phyloP scores from a whole-genome alignment of 2,888 invertebrate genomes.

The Morpho helenor region DNA sequence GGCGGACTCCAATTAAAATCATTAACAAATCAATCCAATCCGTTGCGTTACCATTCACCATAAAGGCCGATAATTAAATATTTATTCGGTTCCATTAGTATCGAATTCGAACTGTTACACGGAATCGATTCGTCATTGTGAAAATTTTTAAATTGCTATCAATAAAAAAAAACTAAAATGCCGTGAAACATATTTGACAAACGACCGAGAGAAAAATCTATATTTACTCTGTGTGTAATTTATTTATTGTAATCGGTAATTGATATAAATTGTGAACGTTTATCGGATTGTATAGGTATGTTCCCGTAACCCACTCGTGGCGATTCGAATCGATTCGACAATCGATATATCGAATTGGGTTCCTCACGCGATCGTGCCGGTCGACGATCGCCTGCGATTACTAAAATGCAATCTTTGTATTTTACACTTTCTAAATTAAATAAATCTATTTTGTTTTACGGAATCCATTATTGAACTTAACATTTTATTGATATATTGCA shows the following conservation, averaged over 20 bases:
- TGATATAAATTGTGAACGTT: conserved; percentile 58
- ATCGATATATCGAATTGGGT: conserved; percentile 47
- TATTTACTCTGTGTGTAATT: conserved; percentile 53
- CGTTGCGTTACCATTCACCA: conserved; percentile 69
- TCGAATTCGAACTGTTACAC: conserved; percentile 57
- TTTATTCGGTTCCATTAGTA: conserved; percentile 71
- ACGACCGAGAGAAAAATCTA: conserved; percentile 50
- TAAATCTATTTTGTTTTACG: conserved; percentile 10
- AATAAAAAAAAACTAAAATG: conserved; percentile 45
- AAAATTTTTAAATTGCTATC: conserved; percentile 61
- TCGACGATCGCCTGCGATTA: conserved; percentile 26
- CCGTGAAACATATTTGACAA: conserved; percentile 69
- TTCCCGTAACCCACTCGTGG: conserved; percentile 43
- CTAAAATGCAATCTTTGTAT: conserved; percentile 26
- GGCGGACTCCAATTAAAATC: conserved; percentile 53
- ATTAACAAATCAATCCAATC: conserved; percentile 59
- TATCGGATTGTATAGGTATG: conserved; percentile 29
- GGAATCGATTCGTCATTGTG: conserved; percentile 67
- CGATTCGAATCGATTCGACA: conserved; percentile 58
- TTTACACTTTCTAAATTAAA: conserved; percentile 30
- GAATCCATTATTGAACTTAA: neutral
- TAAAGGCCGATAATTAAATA: conserved; percentile 72
- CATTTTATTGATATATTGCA: conserved; percentile 1
- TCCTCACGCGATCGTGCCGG: conserved; percentile 51
- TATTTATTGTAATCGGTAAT: conserved; percentile 64